Base-by-base conservation (phyloP, 1,140 invertebrate genomes). In the Zaprionus africanus region DNA sequence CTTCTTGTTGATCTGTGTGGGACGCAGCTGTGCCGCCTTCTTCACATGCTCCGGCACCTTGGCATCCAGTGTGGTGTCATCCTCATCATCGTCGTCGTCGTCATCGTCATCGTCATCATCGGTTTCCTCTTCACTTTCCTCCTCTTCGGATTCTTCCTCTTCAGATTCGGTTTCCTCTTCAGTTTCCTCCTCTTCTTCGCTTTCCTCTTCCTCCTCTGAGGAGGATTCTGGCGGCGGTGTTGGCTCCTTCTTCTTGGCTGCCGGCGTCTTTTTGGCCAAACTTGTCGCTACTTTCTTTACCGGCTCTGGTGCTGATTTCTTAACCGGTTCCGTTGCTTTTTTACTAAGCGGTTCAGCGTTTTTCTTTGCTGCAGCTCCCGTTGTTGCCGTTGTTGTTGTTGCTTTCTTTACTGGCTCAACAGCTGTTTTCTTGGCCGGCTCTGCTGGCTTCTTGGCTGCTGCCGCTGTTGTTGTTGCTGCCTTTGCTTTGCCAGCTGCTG, bases 151-250 rank as follows among this genome's bases (percentile, higher is more conserved):
- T 34, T 75, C 70, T 28, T 80, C 88, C 24, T 66, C 84, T 17
- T 77, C 79, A 4, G 38, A 49, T 17, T 77, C 79, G 26, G 36
- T 71, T 59, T 76, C 87, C 56, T 88, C 87, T 59, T 91, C 88
- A 22, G 61, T 82, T 63, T 91, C 85, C 46, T 83, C 80, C 43
- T 91, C 88, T 26, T 80, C 82, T 19, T 78, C 81, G 63, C 78
- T 83, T 51, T 84, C 83, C 31, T 86, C 28, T 9, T 31, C 82
- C 24, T 85, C 83, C 0, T 81, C 84, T 7, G 84, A 91, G 6
- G 84, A 88, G n/a, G 87, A 88, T 12, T 90, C 87, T 7, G 90
- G 83, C 64, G 82, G 82, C 57, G 90, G 90, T 26, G 91, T 92
- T 6, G 91, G 91, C 49, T 91, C 87, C 65, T 92, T 92, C 61